A percentile compares a stretch with the other conserved stretches of the same genome.
Conservation (phyloP, 2,888 invertebrate genomes). For the Merodon equestris region DNA sequence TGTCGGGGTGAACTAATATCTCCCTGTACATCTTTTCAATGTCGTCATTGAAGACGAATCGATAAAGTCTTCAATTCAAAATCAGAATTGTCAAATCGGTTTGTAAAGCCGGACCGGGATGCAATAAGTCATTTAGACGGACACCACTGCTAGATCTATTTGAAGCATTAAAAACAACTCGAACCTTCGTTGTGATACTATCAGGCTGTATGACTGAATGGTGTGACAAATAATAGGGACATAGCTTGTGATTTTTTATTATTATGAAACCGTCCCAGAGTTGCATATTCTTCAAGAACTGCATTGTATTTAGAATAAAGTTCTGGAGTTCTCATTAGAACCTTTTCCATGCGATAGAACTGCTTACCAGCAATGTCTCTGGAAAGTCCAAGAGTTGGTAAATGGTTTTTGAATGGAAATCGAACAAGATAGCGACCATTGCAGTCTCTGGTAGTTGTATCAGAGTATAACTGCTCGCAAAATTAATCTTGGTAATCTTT, state of each 20-base stretch:
- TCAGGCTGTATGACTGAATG: conserved; percentile 50
- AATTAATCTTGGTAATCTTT: conserved; percentile 9
- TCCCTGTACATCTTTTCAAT: conserved; percentile 70
- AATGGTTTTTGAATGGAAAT: conserved; percentile 18
- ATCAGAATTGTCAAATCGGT: conserved; percentile 39
- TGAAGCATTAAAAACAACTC: conserved; percentile 70
- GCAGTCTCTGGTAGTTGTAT: not conserved
- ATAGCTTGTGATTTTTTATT: not conserved
- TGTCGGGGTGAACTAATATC: conserved; percentile 49
- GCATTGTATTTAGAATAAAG: conserved; percentile 12
- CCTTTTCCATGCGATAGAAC: not conserved
- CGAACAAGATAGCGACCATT: conserved; percentile 18
- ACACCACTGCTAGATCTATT: conserved; percentile 51
- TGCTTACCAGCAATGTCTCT: not conserved
- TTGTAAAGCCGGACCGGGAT: conserved; percentile 61
- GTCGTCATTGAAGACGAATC: conserved; percentile 68
- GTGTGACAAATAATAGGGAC: conserved; percentile 39
- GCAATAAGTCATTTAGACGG: conserved; percentile 60
- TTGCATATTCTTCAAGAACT: conserved; percentile 24
- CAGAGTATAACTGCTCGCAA: conserved; percentile 6
- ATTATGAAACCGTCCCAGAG: conserved; percentile 1
- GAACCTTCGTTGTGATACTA: conserved; percentile 67
- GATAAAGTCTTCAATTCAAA: conserved; percentile 49
- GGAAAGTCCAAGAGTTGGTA: conserved; percentile 1
- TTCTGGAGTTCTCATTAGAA: not conserved